phyloP scores from a whole-genome alignment of 2,888 invertebrate genomes.

The Archips xylosteana region DNA sequence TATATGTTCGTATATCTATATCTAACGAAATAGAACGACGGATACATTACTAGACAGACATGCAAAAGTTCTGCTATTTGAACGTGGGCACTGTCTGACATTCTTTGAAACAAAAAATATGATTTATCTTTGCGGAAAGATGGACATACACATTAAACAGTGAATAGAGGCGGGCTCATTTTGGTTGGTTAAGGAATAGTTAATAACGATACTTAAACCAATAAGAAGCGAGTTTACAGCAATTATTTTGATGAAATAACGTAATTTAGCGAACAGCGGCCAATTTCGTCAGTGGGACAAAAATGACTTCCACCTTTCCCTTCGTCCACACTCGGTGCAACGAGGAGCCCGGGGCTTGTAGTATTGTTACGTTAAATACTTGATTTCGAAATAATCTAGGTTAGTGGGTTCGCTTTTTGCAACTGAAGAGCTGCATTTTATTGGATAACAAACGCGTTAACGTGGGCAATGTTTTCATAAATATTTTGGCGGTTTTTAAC shows the following conservation, averaged over 20 bases:
- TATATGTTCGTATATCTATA: neutral
- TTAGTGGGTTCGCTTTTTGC: constrained; percentile 57
- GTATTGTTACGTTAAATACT: constrained; percentile 46
- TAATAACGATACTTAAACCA: neutral
- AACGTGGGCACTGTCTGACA: neutral
- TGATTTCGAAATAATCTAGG: constrained; percentile 55
- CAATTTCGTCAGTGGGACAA: constrained; percentile 32
- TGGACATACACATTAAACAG: neutral
- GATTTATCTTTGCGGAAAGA: neutral
- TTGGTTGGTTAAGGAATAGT: neutral
- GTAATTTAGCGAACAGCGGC: constrained; percentile 14
- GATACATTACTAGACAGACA: neutral
- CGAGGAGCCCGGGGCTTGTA: constrained; percentile 14
- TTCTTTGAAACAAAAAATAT: neutral
- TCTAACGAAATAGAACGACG: neutral
- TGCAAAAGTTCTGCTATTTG: neutral
- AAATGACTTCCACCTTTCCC: constrained; percentile 32
- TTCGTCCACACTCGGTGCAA: constrained; percentile 12
- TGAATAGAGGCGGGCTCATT: neutral
- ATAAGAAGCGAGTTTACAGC: neutral
- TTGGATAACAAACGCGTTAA: constrained; percentile 44
- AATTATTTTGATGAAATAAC: constrained; percentile 13
- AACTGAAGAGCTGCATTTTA: constrained; percentile 47
- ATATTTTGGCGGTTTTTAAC: constrained; percentile 26
- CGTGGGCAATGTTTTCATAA: constrained; percentile 36